These are phyloP conservation scores for Drosophila bocqueti DNA, from an alignment of 1,140 invertebrate genomes.

Conservation along the genomic window DNA sequence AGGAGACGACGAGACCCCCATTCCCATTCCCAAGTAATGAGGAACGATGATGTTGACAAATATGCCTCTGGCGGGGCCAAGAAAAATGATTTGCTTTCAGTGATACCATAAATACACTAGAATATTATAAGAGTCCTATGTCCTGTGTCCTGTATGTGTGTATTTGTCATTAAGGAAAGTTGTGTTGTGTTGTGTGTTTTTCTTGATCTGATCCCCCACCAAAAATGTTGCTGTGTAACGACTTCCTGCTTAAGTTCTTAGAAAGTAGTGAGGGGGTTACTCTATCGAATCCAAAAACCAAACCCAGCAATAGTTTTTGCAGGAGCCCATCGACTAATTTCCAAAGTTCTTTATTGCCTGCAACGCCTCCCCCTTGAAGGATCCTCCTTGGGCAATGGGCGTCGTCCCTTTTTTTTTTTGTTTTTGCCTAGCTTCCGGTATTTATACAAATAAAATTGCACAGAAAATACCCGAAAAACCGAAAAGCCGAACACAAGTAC, in stretches of 20 bases:
- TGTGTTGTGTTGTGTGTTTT: neutral
- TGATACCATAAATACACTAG: neutral
- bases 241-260: constrained; percentile 76
- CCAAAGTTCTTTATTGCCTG: constrained; percentile 83
- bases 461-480: constrained; percentile 40
- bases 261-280: neutral
- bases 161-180: constrained; percentile 11
- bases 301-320: constrained; percentile 22
- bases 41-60: constrained; percentile 78
- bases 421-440: constrained; percentile 77
- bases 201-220: neutral
- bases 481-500: constrained; percentile 52
- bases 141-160: neutral
- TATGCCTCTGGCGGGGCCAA: constrained; percentile 70
- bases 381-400: neutral
- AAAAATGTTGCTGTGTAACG: constrained; percentile 55
- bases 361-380: constrained; percentile 57
- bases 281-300: neutral
- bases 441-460: constrained; percentile 83
- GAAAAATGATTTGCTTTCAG: constrained; percentile 49
- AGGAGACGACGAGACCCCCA: neutral
- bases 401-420: constrained; percentile 3
- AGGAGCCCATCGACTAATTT: constrained; percentile 71
- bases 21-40: constrained; percentile 7
- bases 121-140: neutral